A percentile compares a stretch with the other conserved stretches of the same genome.
phyloP scores from a whole-genome alignment of 2,113 vertebrate species.

The Cyphomyrus discorhynchus region DNA sequence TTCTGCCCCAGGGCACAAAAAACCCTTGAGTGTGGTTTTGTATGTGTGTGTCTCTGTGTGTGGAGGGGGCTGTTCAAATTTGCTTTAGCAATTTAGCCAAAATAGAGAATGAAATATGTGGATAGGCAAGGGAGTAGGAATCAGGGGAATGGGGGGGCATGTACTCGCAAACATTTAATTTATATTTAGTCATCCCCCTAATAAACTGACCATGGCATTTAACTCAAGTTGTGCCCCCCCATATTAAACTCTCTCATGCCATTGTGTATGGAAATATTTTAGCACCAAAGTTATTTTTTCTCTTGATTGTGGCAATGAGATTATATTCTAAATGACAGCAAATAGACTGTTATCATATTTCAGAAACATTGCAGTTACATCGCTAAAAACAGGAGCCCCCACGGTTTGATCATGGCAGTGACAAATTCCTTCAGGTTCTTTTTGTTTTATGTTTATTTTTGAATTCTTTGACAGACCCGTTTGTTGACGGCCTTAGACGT shows the following conservation, averaged over 20 bases:
- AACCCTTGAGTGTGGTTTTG: not conserved
- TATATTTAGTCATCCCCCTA: not conserved
- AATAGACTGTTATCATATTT: not conserved
- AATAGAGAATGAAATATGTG: not conserved
- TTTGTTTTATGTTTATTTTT: not conserved
- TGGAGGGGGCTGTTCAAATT: not conserved
- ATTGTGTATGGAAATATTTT: not conserved
- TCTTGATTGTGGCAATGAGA: not conserved
- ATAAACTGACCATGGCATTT: not conserved
- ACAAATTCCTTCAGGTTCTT: not conserved
- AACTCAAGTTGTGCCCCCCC: not conserved
- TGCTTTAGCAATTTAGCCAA: not conserved
- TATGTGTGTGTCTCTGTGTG: not conserved
- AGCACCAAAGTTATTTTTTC: not conserved
- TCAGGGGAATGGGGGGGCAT: not conserved
- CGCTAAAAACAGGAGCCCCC: not conserved
- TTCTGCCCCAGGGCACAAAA: not conserved
- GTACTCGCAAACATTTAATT: not conserved
- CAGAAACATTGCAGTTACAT: not conserved
- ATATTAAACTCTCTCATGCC: not conserved
- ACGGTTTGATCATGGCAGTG: not conserved
- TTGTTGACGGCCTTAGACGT: not conserved
- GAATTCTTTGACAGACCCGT: not conserved
- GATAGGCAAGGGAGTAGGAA: not conserved
- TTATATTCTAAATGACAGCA: not conserved